Conservation (phyloP, 2,113 vertebrate species). For the Eurystomus gularis region DNA sequence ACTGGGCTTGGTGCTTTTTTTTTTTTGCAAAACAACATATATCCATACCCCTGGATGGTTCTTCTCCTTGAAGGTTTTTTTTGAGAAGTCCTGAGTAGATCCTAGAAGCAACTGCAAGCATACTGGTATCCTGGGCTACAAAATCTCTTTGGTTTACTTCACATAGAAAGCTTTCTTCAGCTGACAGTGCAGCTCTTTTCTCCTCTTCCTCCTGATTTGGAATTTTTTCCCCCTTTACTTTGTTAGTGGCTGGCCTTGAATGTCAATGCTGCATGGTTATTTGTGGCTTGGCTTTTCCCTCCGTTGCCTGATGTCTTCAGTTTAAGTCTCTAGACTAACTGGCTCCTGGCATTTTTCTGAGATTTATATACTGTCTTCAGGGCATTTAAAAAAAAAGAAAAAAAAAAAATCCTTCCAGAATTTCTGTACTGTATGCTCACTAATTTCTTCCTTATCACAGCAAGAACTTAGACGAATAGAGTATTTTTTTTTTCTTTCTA, state of each 20-base stretch:
- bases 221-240: slow-evolving; percentile 28
- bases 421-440: background rate
- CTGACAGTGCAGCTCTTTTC: slow-evolving; percentile 54
- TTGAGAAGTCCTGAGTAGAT: slow-evolving; percentile 2
- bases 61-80: background rate
- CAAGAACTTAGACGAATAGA: background rate
- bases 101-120: background rate
- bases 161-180: slow-evolving; percentile 58
- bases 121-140: slow-evolving; percentile 46
- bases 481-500: background rate
- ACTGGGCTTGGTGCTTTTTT: background rate
- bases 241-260: slow-evolving; percentile 35
- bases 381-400: background rate
- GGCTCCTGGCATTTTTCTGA: slow-evolving; percentile 55
- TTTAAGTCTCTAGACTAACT: slow-evolving; percentile 50
- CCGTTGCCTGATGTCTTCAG: slow-evolving; percentile 16
- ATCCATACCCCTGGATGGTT: background rate
- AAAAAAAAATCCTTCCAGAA: background rate
- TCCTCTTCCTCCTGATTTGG: slow-evolving; percentile 45
- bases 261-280: slow-evolving; percentile 55
- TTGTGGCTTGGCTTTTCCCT: slow-evolving; percentile 54
- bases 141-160: slow-evolving; percentile 35
- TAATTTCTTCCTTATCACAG: background rate
- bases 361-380: slow-evolving; percentile 34
- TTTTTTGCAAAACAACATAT: background rate